A percentile compares a stretch with the other conserved stretches of the same genome.
phyloP scores from a whole-genome alignment of 2,113 vertebrate species.

The Probosciger aterrimus region DNA sequence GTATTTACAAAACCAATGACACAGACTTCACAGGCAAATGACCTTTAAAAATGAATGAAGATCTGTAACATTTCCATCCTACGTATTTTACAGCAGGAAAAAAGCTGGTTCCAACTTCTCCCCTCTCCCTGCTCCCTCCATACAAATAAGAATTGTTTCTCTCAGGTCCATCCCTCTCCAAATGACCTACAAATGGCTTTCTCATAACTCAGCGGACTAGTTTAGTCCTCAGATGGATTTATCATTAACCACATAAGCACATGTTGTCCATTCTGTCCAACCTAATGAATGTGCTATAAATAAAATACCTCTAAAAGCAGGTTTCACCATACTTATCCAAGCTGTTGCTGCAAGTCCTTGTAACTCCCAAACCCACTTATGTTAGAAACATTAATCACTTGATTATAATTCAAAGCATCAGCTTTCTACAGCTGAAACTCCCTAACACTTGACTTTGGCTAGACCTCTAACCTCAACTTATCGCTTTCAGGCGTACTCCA shows the following conservation, averaged over 20 bases:
- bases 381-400: constrained; percentile 58
- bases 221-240: constrained; percentile 56
- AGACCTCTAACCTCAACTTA: constrained; percentile 59
- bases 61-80: not conserved
- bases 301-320: constrained; percentile 43
- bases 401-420: constrained; percentile 64
- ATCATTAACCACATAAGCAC: constrained; percentile 67
- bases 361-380: constrained; percentile 24
- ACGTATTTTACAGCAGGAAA: not conserved
- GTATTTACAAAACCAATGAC: not conserved
- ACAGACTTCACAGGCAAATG: not conserved
- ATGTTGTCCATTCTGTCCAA: constrained; percentile 40
- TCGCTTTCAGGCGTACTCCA: constrained; percentile 21
- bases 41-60: not conserved
- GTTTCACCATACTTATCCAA: constrained; percentile 45
- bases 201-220: constrained; percentile 29
- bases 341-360: constrained; percentile 40
- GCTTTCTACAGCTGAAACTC: constrained; percentile 53
- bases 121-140: not conserved
- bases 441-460: constrained; percentile 62
- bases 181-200: constrained; percentile 46
- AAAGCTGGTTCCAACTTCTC: not conserved
- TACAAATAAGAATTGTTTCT: not conserved
- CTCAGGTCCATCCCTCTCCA: not conserved
- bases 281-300: constrained; percentile 59